phyloP scores from a whole-genome alignment of 2,888 invertebrate species.

The Oxycera nigricornis region DNA sequence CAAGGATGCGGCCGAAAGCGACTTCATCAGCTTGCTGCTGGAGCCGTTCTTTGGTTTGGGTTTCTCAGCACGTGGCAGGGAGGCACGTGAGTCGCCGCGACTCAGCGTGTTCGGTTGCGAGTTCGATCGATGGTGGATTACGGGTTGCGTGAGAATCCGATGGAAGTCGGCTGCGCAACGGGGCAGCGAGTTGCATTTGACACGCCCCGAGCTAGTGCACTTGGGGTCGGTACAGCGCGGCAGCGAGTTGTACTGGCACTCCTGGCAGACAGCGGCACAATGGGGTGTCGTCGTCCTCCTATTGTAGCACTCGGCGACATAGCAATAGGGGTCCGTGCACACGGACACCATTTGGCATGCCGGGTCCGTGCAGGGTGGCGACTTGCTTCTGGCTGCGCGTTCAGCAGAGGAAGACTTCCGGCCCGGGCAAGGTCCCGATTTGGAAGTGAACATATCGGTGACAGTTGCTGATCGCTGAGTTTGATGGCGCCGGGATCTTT shows the following conservation, averaged over 20 bases:
- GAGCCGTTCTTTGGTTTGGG: slow-evolving; percentile 47
- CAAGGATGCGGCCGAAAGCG: slow-evolving; percentile 69
- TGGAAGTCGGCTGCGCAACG: slow-evolving; percentile 62
- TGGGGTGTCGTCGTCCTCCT: slow-evolving; percentile 49
- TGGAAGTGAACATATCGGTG: slow-evolving; percentile 58
- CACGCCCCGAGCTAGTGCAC: slow-evolving; percentile 57
- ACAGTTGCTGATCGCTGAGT: slow-evolving; percentile 62
- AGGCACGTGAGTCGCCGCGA: slow-evolving; percentile 59
- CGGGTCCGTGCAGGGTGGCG: slow-evolving; percentile 61
- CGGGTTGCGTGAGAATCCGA: slow-evolving; percentile 49
- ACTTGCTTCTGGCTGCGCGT: slow-evolving; percentile 58
- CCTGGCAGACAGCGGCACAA: slow-evolving; percentile 55
- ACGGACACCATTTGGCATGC: slow-evolving; percentile 60
- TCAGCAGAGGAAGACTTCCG: slow-evolving; percentile 61
- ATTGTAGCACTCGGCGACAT: slow-evolving; percentile 56
- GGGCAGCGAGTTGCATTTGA: slow-evolving; percentile 63
- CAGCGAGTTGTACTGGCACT: slow-evolving; percentile 59
- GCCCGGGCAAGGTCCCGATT: slow-evolving; percentile 46
- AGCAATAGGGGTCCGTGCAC: slow-evolving; percentile 61
- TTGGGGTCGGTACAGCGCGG: slow-evolving; percentile 60
- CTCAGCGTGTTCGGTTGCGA: slow-evolving; percentile 60
- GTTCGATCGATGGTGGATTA: slow-evolving; percentile 58
- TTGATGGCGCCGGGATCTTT: slow-evolving; percentile 60
- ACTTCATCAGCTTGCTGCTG: slow-evolving; percentile 59
- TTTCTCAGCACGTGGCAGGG: slow-evolving; percentile 51